Conservation (phyloP, 2,888 invertebrate species). For the Plebejus argus region DNA sequence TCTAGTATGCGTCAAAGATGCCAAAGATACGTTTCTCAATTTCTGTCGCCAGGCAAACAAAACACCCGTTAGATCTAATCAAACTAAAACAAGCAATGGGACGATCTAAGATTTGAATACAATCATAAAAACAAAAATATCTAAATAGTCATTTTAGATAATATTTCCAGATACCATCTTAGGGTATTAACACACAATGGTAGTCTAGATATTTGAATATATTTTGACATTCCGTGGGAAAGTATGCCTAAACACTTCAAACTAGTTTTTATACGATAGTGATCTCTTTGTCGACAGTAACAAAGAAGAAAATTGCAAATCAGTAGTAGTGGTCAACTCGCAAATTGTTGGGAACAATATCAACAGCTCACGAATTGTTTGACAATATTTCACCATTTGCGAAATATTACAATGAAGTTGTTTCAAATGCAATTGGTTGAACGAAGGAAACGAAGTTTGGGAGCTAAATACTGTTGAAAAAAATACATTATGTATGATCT, state of each 20-base stretch:
- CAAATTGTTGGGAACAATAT: not conserved
- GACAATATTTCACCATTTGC: constrained; percentile 18
- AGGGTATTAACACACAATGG: constrained; percentile 63
- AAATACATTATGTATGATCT: too few relatives aligned
- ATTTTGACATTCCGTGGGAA: constrained; percentile 57
- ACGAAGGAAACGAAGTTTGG: too few relatives aligned
- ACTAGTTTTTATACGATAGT: constrained; percentile 31
- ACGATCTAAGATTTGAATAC: constrained; percentile 59
- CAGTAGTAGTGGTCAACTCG: not conserved
- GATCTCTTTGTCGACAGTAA: not conserved
- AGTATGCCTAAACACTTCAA: constrained; percentile 30
- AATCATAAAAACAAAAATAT: constrained; percentile 52
- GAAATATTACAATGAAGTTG: constrained; percentile 8
- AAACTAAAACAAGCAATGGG: constrained; percentile 45
- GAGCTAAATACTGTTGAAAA: too few relatives aligned
- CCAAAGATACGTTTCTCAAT: not conserved
- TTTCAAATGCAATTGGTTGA: not conserved
- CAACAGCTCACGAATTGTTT: constrained; percentile 10
- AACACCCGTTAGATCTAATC: constrained; percentile 34
- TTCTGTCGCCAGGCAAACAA: not conserved
- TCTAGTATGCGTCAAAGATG: too few relatives aligned
- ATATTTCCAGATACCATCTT: constrained; percentile 56
- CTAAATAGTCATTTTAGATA: constrained; percentile 43
- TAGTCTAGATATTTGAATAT: constrained; percentile 52
- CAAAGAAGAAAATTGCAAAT: not conserved